Evolutionary conservation across 2,797 vertebrate genomes (phyloP).

Genomic region (Hephaestus fuliginosus): DNA sequence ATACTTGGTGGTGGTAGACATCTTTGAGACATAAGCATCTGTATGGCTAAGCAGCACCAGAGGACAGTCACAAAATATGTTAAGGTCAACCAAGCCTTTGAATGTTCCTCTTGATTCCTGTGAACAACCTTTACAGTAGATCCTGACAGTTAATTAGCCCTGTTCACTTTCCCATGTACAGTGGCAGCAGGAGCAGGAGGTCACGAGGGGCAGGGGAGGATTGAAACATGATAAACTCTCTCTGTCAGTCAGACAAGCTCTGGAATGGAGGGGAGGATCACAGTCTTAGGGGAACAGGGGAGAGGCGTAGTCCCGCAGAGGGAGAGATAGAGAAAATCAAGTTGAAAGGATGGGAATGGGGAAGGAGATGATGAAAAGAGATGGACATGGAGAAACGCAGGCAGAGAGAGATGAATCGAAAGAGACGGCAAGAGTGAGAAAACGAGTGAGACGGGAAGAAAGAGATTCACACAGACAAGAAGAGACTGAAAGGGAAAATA

Average conservation of each 20-base stretch:
- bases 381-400: slow-evolving; percentile 9
- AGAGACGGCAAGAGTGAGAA: slow-evolving; percentile 5
- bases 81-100: not conserved
- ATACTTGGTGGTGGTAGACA: not conserved
- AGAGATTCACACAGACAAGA: not conserved
- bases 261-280: slow-evolving; percentile 65
- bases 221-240: slow-evolving; percentile 53
- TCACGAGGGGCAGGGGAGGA: slow-evolving; percentile 46
- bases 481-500: not conserved
- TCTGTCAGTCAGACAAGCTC: slow-evolving; percentile 52
- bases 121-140: slow-evolving; percentile 3
- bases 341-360: slow-evolving; percentile 15
- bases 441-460: slow-evolving; percentile 6
- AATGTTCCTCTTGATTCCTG: not conserved
- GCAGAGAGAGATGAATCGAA: not conserved
- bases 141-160: slow-evolving; percentile 32
- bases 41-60: not conserved
- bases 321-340: not conserved
- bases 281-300: not conserved
- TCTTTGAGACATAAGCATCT: not conserved
- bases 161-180: slow-evolving; percentile 54
- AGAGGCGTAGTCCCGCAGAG: slow-evolving; percentile 18
- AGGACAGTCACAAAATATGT: not conserved
- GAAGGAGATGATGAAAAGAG: slow-evolving; percentile 29
- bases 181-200: slow-evolving; percentile 44